Base-by-base conservation (phyloP, 2,888 invertebrate species). In the Stictocephala bisonia region DNA sequence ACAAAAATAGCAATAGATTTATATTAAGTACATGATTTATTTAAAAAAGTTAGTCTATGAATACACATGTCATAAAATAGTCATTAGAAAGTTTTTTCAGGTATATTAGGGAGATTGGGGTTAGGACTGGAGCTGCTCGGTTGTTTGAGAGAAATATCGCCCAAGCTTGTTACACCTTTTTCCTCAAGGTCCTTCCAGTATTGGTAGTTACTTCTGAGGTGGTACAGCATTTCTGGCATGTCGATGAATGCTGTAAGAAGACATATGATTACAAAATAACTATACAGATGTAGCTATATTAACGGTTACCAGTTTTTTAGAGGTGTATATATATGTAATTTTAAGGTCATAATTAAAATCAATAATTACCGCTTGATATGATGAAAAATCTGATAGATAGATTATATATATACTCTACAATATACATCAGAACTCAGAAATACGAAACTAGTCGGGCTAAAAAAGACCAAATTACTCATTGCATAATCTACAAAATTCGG, bases 221-320 rank as follows among this genome's bases (percentile, higher is more conserved):
- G 91, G 13, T 89, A 88, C 77, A 96, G 91, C 78, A 97, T 86
- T 84, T 96, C 96, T 0, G 96, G 96, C 89, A 96, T 93, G 83
- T 96, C 95, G 82, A 96, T 92, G 85, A 96, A 96, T 68, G 93
- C 96, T 95, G 85, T 2, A 85, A 51, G 6, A 51, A 24, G 9
- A 15, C 6, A 15, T 48, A 15, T 7, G 48, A 15, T 48, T n/a
- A n/a, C n/a, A n/a, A n/a, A n/a, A n/a, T n/a, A n/a, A n/a, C n/a
- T n/a, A n/a, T n/a, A n/a, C n/a, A n/a, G n/a, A n/a, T n/a, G n/a
- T n/a, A n/a, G n/a, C n/a, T n/a, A n/a, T n/a, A n/a, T n/a, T n/a
- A n/a, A n/a, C n/a, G n/a, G n/a, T n/a, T n/a, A n/a, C n/a, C n/a
- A n/a, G n/a, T n/a, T n/a, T n/a, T n/a, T n/a, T n/a, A n/a, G n/a